Conservation (phyloP, 92 coral and sea anemone species). For the Chrysogorgia sp. region DNA sequence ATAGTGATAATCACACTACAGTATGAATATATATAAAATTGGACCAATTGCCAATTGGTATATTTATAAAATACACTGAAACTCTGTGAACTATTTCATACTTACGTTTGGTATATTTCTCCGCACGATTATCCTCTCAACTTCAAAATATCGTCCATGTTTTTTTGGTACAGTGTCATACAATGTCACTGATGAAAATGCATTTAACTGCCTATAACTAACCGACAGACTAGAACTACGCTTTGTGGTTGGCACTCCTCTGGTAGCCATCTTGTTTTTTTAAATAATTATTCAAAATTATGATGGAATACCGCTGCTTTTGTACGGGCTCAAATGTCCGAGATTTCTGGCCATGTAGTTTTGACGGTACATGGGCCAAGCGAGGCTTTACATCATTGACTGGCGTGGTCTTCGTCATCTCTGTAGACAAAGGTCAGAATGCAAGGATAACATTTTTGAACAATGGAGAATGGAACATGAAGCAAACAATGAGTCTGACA, state of each 20-base stretch:
- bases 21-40: slow-evolving; percentile 11
- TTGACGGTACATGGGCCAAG: too few species aligned
- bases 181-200: slow-evolving; percentile 35
- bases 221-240: background rate
- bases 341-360: too few species aligned
- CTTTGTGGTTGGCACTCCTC: background rate
- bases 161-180: slow-evolving; percentile 40
- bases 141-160: slow-evolving; percentile 29
- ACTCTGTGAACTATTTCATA: slow-evolving; percentile 16
- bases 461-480: too few species aligned
- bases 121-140: slow-evolving; percentile 38
- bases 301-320: too few species aligned
- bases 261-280: slow-evolving; percentile 51
- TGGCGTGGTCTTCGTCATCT: too few species aligned
- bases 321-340: too few species aligned
- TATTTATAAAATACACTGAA: slow-evolving; percentile 11
- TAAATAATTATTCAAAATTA: too few species aligned
- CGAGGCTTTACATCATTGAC: too few species aligned
- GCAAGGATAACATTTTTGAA: too few species aligned
- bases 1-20: slow-evolving; percentile 1
- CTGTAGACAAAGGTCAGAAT: too few species aligned
- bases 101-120: slow-evolving; percentile 40
- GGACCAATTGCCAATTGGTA: background rate
- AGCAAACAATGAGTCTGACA: too few species aligned
- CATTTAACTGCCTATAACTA: slow-evolving; percentile 21